Evolutionary conservation across 2,797 vertebrate genomes (phyloP).

Genomic region (Bradypus variegatus): DNA sequence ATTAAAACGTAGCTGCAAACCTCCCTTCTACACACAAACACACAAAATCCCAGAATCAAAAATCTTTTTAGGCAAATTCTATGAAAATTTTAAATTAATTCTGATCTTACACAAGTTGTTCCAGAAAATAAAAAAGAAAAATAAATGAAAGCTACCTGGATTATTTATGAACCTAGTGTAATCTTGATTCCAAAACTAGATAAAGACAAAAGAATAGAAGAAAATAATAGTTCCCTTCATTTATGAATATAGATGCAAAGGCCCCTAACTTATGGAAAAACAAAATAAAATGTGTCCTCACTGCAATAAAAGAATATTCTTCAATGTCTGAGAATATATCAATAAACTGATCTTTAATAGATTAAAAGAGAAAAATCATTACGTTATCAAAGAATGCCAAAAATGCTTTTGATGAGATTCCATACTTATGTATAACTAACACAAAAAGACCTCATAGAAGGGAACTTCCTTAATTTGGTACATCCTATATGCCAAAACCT

Average conservation of each 20-base stretch:
- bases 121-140: background rate
- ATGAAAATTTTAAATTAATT: background rate
- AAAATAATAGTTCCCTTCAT: background rate
- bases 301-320: background rate
- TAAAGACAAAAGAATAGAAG: background rate
- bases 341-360: background rate
- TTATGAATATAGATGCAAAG: background rate
- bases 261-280: background rate
- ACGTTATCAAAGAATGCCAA: background rate
- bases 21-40: background rate
- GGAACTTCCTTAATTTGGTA: background rate
- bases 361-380: background rate
- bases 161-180: background rate
- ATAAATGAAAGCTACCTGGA: background rate
- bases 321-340: background rate
- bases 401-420: background rate
- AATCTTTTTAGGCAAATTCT: slow-evolving; percentile 2
- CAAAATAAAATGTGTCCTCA: slow-evolving; percentile 7
- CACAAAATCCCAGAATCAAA: background rate
- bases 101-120: background rate
- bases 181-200: slow-evolving; percentile 1
- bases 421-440: background rate
- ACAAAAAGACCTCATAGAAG: background rate
- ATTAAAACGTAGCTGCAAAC: slow-evolving; percentile 8
- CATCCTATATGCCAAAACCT: background rate